Percentiles rank a stretch among this genome's conserved stretches.
phyloP scores from a whole-genome alignment of 2,797 vertebrate genomes.

The Hypotaenidia philippensis region DNA sequence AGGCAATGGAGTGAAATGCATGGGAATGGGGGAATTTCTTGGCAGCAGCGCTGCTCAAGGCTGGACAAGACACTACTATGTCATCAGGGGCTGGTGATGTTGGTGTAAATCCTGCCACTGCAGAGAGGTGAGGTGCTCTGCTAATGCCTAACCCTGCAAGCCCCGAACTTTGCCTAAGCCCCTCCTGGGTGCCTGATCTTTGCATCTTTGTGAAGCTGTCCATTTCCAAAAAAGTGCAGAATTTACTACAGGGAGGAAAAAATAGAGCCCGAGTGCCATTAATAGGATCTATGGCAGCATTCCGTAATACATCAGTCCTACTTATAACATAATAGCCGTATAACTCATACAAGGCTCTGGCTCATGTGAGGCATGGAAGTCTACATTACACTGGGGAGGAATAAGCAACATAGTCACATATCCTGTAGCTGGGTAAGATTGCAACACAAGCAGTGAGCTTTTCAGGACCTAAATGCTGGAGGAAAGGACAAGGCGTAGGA shows the following conservation, averaged over 20 bases:
- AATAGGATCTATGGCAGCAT: constrained; percentile 68
- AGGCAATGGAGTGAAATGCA: neutral
- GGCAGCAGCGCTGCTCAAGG: neutral
- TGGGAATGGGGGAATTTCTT: neutral
- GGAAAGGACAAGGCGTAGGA: constrained; percentile 8
- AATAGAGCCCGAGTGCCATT: constrained; percentile 32
- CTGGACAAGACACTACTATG: neutral
- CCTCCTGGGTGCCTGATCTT: neutral
- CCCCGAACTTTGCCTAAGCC: neutral
- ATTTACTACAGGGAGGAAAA: constrained; percentile 54
- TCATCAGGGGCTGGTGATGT: neutral
- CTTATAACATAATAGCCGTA: constrained; percentile 78
- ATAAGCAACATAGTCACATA: constrained; percentile 63
- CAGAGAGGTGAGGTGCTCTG: neutral
- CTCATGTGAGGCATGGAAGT: constrained; percentile 61
- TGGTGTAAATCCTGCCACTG: neutral
- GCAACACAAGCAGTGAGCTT: neutral
- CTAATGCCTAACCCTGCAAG: neutral
- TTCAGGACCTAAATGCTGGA: constrained; percentile 14
- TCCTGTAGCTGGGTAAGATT: constrained; percentile 29
- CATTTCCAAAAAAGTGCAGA: constrained; percentile 21
- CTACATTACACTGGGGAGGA: constrained; percentile 70
- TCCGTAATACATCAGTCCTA: constrained; percentile 75
- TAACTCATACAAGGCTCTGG: constrained; percentile 70
- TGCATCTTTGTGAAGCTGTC: neutral